These are phyloP conservation scores for Drosophila buzzatii DNA, from an alignment of 2,888 invertebrate genomes.

Conservation along the genomic window DNA sequence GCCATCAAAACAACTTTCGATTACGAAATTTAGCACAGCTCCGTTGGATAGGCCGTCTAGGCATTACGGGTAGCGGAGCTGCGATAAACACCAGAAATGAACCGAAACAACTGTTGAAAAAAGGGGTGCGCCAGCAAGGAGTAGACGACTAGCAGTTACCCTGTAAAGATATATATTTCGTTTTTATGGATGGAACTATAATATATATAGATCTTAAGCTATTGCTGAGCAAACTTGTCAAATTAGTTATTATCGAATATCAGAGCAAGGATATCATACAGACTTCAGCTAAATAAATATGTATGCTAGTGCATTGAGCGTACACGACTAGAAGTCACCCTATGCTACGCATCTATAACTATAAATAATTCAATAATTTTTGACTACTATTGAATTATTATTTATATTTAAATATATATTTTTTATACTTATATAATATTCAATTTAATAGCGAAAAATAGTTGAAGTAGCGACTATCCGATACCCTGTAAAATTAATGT, in stretches of 20 bases:
- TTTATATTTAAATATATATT: neutral
- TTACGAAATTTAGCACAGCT: slow-evolving; percentile 76
- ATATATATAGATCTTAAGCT: neutral
- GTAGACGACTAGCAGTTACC: slow-evolving; percentile 4
- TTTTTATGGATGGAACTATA: too few species aligned
- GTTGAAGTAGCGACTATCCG: neutral
- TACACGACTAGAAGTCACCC: neutral
- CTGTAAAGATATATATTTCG: neutral
- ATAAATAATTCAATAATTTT: neutral
- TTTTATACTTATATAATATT: neutral
- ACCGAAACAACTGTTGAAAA: slow-evolving; percentile 20
- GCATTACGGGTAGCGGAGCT: slow-evolving; percentile 11
- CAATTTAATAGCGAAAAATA: too few species aligned
- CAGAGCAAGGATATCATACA: neutral
- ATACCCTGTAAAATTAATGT: neutral
- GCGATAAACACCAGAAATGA: slow-evolving; percentile 29
- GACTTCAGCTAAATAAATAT: neutral
- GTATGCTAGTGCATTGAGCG: neutral
- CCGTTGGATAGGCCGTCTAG: slow-evolving; percentile 6
- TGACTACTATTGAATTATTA: neutral
- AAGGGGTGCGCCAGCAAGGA: neutral
- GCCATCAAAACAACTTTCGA: slow-evolving; percentile 80
- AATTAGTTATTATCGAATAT: neutral
- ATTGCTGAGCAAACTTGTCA: neutral
- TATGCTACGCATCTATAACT: neutral